These are phyloP conservation scores for Parnassius mnemosyne DNA, from an alignment of 2,888 invertebrate genomes.

Conservation along the genomic window DNA sequence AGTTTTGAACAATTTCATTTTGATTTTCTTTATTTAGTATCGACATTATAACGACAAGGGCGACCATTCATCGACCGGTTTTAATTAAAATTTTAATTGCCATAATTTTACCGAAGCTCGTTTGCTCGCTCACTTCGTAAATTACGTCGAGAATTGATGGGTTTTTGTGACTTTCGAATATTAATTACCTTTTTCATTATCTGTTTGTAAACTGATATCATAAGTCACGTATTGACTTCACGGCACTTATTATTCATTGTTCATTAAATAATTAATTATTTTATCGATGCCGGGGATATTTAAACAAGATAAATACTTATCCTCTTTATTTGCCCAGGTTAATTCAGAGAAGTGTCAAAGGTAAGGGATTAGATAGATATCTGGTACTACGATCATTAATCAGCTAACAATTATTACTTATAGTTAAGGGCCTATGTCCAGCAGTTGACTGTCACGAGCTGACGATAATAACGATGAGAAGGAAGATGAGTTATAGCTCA, in stretches of 20 bases:
- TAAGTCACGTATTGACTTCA: not conserved
- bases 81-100: conserved; percentile 3
- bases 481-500: too few species aligned
- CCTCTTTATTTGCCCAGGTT: too few species aligned
- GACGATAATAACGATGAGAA: too few species aligned
- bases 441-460: too few species aligned
- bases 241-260: not conserved
- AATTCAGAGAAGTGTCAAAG: too few species aligned
- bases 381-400: too few species aligned
- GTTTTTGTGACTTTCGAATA: not conserved
- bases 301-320: too few species aligned
- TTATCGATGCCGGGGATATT: too few species aligned
- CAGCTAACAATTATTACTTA: too few species aligned
- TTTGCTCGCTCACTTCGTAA: not conserved
- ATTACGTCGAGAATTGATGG: not conserved
- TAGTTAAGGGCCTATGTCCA: too few species aligned
- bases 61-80: not conserved
- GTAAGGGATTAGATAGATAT: too few species aligned
- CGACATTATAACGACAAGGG: not conserved
- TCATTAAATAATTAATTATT: not conserved
- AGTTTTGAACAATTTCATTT: too few species aligned
- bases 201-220: not conserved
- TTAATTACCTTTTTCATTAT: not conserved
- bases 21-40: not conserved
- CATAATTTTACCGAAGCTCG: not conserved